These are phyloP conservation scores for Mayetiola destructor DNA, from an alignment of 2,888 invertebrate genomes.

Conservation along the genomic window DNA sequence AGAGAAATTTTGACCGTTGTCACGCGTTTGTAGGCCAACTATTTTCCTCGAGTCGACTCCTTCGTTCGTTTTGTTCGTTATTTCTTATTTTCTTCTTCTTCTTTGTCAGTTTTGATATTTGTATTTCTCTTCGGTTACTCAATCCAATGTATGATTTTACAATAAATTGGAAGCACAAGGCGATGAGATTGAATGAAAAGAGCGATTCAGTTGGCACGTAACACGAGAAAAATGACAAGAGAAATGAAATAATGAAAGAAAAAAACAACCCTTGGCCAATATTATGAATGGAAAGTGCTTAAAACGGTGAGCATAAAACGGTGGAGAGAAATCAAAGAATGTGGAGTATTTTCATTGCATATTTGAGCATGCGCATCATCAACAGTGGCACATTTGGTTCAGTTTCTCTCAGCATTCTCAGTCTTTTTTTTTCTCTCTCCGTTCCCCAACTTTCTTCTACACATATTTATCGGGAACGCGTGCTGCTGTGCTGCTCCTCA, in stretches of 20 bases:
- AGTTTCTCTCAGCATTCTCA: too few relatives aligned
- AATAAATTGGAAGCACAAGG: slow-evolving; percentile 2
- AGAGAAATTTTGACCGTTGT: not conserved
- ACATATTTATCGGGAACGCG: too few relatives aligned
- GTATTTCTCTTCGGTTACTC: too few relatives aligned
- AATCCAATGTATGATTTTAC: too few relatives aligned
- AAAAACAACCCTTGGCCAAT: not conserved
- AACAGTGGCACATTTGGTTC: too few relatives aligned
- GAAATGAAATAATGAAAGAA: not conserved
- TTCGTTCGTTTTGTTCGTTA: not conserved
- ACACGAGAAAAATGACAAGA: too few relatives aligned
- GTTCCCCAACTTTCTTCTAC: too few relatives aligned
- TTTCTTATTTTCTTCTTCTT: not conserved
- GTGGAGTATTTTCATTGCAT: too few relatives aligned
- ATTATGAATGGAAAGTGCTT: slow-evolving; percentile 10
- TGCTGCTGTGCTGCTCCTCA: too few relatives aligned
- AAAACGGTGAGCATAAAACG: slow-evolving; percentile 8
- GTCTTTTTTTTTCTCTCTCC: too few relatives aligned
- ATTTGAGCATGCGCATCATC: too few relatives aligned
- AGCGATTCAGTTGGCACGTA: not conserved
- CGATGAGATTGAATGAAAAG: not conserved
- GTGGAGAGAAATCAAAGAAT: slow-evolving; percentile 3
- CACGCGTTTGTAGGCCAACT: slow-evolving; percentile 1
- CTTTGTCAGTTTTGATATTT: too few relatives aligned
- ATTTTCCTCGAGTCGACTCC: not conserved